Evolutionary conservation across 2,113 vertebrate species (phyloP).

Genomic region (Pholis gunnellus): DNA sequence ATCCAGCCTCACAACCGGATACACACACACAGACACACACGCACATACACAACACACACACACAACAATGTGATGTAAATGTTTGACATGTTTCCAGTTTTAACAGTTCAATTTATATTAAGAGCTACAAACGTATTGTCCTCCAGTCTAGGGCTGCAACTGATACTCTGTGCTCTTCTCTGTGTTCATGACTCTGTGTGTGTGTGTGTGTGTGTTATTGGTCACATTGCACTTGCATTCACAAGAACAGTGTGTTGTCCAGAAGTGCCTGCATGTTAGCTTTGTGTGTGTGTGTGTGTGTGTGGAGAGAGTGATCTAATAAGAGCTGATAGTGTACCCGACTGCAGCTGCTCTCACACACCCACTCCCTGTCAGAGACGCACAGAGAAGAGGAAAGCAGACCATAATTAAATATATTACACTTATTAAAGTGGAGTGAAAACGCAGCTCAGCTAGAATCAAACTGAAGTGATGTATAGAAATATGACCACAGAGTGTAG

Average conservation of each 20-base stretch:
- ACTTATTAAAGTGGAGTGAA: constrained; percentile 57
- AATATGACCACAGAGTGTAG: background rate
- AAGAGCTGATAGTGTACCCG: constrained; percentile 68
- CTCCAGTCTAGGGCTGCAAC: background rate
- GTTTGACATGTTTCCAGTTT: constrained; percentile 9
- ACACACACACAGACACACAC: constrained; percentile 41
- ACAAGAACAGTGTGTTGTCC: constrained; percentile 35
- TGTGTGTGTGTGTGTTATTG: background rate
- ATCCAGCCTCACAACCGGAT: constrained; percentile 59
- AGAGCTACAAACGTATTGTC: background rate
- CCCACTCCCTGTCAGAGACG: constrained; percentile 74
- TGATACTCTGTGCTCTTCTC: background rate
- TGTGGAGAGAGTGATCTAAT: constrained; percentile 69
- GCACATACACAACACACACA: constrained; percentile 26
- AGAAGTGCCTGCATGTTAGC: constrained; percentile 43
- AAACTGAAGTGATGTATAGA: background rate
- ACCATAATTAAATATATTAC: constrained; percentile 74
- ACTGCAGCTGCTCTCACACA: constrained; percentile 78
- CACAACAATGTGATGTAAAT: constrained; percentile 4
- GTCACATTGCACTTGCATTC: constrained; percentile 5
- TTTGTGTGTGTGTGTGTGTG: constrained; percentile 26
- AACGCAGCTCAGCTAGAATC: background rate
- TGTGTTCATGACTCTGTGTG: background rate
- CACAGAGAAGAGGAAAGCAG: constrained; percentile 43
- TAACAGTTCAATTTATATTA: background rate